Percentiles rank a stretch among this genome's conserved stretches.
Conservation (phyloP, 2,888 invertebrate genomes). For the Thecophora atra region DNA sequence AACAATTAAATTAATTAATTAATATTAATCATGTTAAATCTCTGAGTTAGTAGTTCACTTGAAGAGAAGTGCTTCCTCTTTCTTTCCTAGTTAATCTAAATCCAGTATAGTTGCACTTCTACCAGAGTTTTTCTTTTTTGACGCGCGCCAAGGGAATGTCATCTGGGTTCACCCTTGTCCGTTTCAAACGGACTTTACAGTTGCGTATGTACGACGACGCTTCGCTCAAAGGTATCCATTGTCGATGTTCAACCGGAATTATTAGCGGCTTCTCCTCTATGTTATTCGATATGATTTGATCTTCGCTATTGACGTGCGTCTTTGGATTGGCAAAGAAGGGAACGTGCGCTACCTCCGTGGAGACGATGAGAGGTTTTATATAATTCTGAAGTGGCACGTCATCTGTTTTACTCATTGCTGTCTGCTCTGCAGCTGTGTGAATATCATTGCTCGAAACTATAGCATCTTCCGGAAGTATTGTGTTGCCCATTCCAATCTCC, state of each 20-base stretch:
- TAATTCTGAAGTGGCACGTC: background rate
- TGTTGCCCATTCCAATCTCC: constrained; percentile 48
- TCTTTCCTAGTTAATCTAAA: too few species aligned
- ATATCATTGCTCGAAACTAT: background rate
- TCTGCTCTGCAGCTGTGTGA: background rate
- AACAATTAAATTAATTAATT: too few species aligned
- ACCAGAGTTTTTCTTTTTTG: constrained; percentile 21
- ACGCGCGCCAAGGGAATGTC: constrained; percentile 44
- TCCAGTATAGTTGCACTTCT: background rate
- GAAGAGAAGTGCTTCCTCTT: too few species aligned
- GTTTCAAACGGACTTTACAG: constrained; percentile 46
- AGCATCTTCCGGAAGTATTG: too few species aligned
- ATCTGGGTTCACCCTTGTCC: constrained; percentile 44
- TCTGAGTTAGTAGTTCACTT: too few species aligned
- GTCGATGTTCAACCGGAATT: constrained; percentile 39
- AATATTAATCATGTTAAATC: too few species aligned
- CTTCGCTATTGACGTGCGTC: background rate
- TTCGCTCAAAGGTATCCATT: constrained; percentile 40
- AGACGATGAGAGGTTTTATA: background rate
- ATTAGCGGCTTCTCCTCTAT: background rate
- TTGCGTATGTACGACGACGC: constrained; percentile 45
- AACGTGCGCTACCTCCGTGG: background rate
- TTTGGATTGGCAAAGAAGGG: background rate
- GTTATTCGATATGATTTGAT: background rate
- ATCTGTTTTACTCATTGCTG: background rate